Conservation (phyloP, 92 coral and sea anemone genomes). For the Palythoa grandis region DNA sequence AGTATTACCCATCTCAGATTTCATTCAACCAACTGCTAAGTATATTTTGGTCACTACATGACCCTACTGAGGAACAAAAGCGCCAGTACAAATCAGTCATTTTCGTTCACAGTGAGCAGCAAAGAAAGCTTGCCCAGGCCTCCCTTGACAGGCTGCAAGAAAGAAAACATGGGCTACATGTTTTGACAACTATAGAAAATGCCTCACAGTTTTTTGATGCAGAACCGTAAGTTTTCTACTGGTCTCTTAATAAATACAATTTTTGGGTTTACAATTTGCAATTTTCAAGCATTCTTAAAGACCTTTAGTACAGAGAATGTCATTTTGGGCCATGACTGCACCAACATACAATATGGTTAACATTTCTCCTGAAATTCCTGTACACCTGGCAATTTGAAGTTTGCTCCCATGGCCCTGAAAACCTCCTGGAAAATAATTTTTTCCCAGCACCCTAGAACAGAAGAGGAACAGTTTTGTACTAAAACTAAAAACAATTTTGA, state of each 20-base stretch:
- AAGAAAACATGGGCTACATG: not conserved
- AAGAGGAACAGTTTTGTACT: too few relatives aligned
- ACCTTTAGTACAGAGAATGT: too few relatives aligned
- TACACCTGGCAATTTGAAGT: too few relatives aligned
- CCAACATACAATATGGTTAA: too few relatives aligned
- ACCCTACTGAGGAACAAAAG: conserved; percentile 53
- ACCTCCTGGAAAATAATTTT: too few relatives aligned
- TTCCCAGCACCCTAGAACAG: too few relatives aligned
- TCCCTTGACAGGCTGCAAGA: conserved; percentile 50
- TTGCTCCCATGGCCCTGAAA: too few relatives aligned
- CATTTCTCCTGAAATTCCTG: too few relatives aligned
- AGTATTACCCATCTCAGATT: conserved; percentile 64
- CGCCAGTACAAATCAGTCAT: conserved; percentile 77
- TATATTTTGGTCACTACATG: conserved; percentile 78
- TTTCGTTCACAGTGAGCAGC: conserved; percentile 71
- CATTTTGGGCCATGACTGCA: too few relatives aligned
- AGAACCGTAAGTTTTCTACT: conserved; percentile 64
- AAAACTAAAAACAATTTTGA: too few relatives aligned
- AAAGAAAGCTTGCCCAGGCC: conserved; percentile 57
- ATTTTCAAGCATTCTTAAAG: too few relatives aligned
- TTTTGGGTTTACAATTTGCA: not conserved
- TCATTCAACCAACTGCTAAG: conserved; percentile 55
- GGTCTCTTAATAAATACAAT: not conserved
- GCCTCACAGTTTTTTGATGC: conserved; percentile 79
- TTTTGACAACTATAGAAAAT: conserved; percentile 62